Evolutionary conservation across 2,113 vertebrate genomes (phyloP).

Genomic region (Cyphomyrus discorhynchus): DNA sequence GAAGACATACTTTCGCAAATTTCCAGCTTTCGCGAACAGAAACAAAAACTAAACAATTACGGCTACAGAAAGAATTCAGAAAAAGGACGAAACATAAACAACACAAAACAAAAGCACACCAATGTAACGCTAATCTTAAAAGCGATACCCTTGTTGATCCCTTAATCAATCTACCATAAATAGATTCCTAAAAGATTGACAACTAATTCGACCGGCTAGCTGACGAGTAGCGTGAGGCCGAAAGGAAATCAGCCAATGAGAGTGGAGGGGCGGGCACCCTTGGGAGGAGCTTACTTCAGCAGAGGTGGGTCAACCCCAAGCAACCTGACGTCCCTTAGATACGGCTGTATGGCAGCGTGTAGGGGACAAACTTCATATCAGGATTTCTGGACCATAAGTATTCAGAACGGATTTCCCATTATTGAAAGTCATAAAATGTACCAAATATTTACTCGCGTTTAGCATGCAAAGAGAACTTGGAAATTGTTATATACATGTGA

Average conservation of each 20-base stretch:
- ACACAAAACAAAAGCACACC: conserved; percentile 22
- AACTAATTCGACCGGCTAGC: conserved; percentile 26
- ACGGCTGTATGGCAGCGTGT: conserved; percentile 18
- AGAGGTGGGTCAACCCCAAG: conserved; percentile 56
- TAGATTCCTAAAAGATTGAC: conserved; percentile 46
- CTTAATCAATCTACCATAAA: conserved; percentile 62
- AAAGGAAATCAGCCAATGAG: conserved; percentile 42
- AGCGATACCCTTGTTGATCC: conserved; percentile 46
- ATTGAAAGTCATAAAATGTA: neutral
- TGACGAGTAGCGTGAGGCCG: neutral
- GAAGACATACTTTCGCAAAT: conserved; percentile 60
- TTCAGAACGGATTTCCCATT: neutral
- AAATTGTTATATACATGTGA: neutral
- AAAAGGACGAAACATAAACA: conserved; percentile 11
- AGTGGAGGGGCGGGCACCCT: neutral
- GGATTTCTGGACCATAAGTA: neutral
- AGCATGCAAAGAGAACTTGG: neutral
- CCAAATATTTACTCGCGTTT: neutral
- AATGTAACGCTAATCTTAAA: conserved; percentile 35
- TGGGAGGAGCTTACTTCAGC: conserved; percentile 35
- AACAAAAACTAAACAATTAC: conserved; percentile 20
- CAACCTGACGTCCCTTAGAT: conserved; percentile 21
- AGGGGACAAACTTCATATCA: conserved; percentile 9
- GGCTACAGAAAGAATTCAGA: neutral
- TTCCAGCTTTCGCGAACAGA: conserved; percentile 31